Evolutionary conservation across 2,797 vertebrate species (phyloP).

Genomic region (Stomatorhinus walkeri): DNA sequence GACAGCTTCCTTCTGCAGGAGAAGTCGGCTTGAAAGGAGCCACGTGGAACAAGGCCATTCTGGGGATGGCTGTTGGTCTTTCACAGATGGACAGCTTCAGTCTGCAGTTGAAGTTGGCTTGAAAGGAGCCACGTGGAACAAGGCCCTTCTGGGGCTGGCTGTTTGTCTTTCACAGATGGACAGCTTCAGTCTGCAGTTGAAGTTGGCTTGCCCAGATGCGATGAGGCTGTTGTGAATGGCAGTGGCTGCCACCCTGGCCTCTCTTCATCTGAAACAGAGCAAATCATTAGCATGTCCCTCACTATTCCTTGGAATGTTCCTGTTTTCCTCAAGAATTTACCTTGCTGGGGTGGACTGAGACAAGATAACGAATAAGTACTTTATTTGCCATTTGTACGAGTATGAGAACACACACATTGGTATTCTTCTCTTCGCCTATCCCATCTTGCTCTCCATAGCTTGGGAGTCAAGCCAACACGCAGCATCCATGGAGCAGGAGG

Average conservation of each 20-base stretch:
- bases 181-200: conserved; percentile 52
- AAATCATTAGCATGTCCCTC: neutral
- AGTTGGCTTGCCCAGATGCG: conserved; percentile 58
- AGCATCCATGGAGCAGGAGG: neutral
- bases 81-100: too few relatives aligned
- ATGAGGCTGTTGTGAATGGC: conserved; percentile 29
- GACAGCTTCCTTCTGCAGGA: conserved; percentile 35
- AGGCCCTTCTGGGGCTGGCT: conserved; percentile 52
- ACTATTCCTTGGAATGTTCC: neutral
- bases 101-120: too few relatives aligned
- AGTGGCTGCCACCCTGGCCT: conserved; percentile 17
- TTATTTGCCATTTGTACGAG: neutral
- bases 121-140: conserved; percentile 66
- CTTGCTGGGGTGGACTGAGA: neutral
- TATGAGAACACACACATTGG: neutral
- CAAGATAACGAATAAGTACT: neutral
- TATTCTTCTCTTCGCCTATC: neutral
- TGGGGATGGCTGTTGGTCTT: too few relatives aligned
- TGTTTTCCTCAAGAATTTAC: neutral
- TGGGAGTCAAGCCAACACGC: neutral
- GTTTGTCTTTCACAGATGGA: conserved; percentile 60
- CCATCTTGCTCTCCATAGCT: neutral
- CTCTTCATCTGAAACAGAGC: neutral
- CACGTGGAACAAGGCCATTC: too few relatives aligned
- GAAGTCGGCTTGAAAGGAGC: too few relatives aligned